Percentiles rank a stretch among this genome's conserved stretches.
phyloP scores from a whole-genome alignment of 2,888 invertebrate genomes.

The Trisateles emortualis region DNA sequence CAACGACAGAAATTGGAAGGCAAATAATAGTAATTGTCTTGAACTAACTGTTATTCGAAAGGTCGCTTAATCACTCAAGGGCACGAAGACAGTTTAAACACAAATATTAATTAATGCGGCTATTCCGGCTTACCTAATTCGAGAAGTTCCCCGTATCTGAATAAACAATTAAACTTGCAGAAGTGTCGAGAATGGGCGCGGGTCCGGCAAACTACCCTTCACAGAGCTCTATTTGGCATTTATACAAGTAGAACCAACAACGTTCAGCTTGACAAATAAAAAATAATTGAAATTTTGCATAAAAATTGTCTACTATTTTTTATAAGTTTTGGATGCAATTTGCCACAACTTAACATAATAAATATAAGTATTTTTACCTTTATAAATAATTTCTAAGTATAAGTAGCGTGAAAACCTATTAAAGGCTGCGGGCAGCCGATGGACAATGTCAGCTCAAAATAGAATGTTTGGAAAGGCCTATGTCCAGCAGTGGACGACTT shows the following conservation, averaged over 20 bases:
- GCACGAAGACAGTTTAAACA: conserved; percentile 81
- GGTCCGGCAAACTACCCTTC: conserved; percentile 37
- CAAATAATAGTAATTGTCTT: conserved; percentile 75
- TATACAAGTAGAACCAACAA: conserved; percentile 28
- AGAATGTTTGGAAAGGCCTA: too few relatives aligned
- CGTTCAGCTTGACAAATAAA: not conserved
- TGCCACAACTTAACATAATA: too few relatives aligned
- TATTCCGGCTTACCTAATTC: conserved; percentile 81
- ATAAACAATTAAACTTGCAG: conserved; percentile 81
- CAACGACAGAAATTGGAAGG: conserved; percentile 61
- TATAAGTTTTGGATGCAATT: too few relatives aligned
- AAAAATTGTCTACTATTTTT: too few relatives aligned
- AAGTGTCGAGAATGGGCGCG: conserved; percentile 56
- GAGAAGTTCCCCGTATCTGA: conserved; percentile 81
- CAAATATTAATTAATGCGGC: conserved; percentile 85
- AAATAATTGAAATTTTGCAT: too few relatives aligned
- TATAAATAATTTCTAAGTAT: too few relatives aligned
- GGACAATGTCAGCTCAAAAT: too few relatives aligned
- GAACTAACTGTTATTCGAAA: conserved; percentile 78
- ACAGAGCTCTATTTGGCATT: conserved; percentile 30
- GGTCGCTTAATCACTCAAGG: conserved; percentile 82
- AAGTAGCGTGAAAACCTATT: too few relatives aligned
- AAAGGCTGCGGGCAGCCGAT: too few relatives aligned
- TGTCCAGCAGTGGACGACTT: too few relatives aligned
- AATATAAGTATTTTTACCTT: too few relatives aligned